phyloP scores from a whole-genome alignment of 64 coral and sea anemone species.

The Trachythela sp. region DNA sequence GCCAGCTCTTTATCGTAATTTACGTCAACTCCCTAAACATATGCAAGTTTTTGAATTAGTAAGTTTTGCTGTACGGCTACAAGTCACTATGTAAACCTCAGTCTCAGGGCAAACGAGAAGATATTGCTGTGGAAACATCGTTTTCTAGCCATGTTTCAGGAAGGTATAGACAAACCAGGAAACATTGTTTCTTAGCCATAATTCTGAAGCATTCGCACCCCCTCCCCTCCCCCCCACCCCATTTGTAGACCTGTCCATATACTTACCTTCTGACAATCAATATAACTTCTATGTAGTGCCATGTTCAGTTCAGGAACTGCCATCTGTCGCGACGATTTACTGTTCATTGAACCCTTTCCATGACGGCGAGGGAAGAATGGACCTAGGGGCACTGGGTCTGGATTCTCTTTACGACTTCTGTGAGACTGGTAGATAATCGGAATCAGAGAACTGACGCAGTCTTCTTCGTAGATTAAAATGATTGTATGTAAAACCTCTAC shows the following conservation, averaged over 20 bases:
- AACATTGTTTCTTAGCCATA: too few relatives aligned
- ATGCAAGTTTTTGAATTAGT: neutral
- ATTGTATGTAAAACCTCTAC: conserved; percentile 86
- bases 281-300: conserved; percentile 72
- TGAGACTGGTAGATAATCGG: conserved; percentile 78
- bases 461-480: conserved; percentile 70
- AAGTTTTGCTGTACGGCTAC: too few relatives aligned
- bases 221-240: neutral
- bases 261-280: conserved; percentile 83
- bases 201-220: neutral
- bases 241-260: neutral
- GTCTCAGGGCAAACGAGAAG: too few relatives aligned
- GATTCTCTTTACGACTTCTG: conserved; percentile 64
- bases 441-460: conserved; percentile 69
- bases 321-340: conserved; percentile 64
- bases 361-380: conserved; percentile 96
- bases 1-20: conserved; percentile 64
- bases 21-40: conserved; percentile 73
- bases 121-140: too few relatives aligned
- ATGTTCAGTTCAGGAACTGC: conserved; percentile 92
- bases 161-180: too few relatives aligned
- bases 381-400: conserved; percentile 71
- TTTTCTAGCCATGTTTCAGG: too few relatives aligned
- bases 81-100: too few relatives aligned
- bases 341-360: conserved; percentile 74